These are phyloP conservation scores for Pangasianodon gigas DNA, from an alignment of 2,113 vertebrate genomes.

Conservation along the genomic window DNA sequence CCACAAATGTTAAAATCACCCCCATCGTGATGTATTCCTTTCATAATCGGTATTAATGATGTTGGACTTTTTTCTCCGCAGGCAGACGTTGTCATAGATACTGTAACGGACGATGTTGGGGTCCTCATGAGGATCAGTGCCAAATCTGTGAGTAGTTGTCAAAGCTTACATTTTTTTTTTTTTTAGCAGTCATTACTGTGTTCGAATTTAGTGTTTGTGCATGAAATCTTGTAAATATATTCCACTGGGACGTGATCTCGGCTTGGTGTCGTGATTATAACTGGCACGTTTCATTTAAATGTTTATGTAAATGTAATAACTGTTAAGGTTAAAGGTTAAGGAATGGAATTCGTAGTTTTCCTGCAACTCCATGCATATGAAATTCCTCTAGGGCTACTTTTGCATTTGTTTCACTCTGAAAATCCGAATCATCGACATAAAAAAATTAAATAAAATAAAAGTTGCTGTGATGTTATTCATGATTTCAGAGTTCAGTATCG, in stretches of 20 bases:
- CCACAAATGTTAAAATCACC: not conserved
- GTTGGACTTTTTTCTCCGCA: slow-evolving; percentile 60
- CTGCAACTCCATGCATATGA: not conserved
- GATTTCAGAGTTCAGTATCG: too few relatives aligned
- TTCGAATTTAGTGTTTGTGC: not conserved
- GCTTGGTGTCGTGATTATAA: too few relatives aligned
- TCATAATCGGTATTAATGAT: not conserved
- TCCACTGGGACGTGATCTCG: too few relatives aligned
- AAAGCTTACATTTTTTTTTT: not conserved
- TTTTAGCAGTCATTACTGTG: not conserved
- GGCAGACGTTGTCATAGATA: slow-evolving; percentile 91
- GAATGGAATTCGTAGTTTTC: not conserved
- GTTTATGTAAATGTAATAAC: too few relatives aligned
- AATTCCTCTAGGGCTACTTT: too few relatives aligned
- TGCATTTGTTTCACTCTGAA: too few relatives aligned
- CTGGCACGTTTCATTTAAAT: too few relatives aligned
- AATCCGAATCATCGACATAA: too few relatives aligned
- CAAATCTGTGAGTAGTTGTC: slow-evolving; percentile 86
- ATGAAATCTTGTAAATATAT: too few relatives aligned
- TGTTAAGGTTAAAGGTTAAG: not conserved
- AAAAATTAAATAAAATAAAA: too few relatives aligned
- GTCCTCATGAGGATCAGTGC: slow-evolving; percentile 89
- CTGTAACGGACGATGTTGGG: slow-evolving; percentile 95
- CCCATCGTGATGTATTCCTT: not conserved
- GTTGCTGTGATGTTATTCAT: too few relatives aligned